A percentile compares a stretch with the other conserved stretches of the same genome.
phyloP scores from a whole-genome alignment of 2,113 vertebrate species.

The Phylloscopus whistleri region DNA sequence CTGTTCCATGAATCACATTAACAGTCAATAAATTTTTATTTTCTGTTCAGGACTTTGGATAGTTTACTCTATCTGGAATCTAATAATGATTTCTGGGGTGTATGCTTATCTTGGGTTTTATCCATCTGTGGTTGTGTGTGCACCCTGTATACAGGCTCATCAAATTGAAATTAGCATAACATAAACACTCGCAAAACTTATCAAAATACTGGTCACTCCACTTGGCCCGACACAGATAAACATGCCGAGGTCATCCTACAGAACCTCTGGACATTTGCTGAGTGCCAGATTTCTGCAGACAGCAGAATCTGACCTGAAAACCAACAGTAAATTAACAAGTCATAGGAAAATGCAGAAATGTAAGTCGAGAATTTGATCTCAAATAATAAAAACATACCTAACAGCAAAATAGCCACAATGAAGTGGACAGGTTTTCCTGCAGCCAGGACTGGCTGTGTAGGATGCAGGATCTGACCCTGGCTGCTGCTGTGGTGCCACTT shows the following conservation, averaged over 20 bases:
- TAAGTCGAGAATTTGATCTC: not conserved
- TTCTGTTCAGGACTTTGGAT: slow-evolving; percentile 36
- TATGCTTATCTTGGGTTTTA: slow-evolving; percentile 44
- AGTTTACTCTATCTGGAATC: slow-evolving; percentile 57
- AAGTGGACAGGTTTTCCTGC: not conserved
- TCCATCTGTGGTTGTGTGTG: slow-evolving; percentile 16
- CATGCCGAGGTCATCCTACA: not conserved
- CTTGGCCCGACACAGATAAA: not conserved
- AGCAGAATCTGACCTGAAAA: slow-evolving; percentile 11
- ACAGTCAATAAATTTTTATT: slow-evolving; percentile 64
- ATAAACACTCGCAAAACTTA: not conserved
- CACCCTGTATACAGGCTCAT: slow-evolving; percentile 26
- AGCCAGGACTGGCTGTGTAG: not conserved
- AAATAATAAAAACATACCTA: not conserved
- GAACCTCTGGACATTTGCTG: not conserved
- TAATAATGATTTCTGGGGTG: slow-evolving; percentile 51
- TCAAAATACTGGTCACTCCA: not conserved
- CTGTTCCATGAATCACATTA: slow-evolving; percentile 65
- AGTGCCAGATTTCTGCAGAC: not conserved
- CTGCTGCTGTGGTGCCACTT: not conserved
- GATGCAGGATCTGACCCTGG: not conserved
- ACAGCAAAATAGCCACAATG: not conserved
- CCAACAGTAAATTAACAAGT: not conserved
- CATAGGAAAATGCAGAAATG: slow-evolving; percentile 6
- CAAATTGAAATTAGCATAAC: slow-evolving; percentile 47